Evolutionary conservation across 2,113 vertebrate genomes (phyloP), one percentile per base, ranked within the genome.

Genomic region (Pangasianodon gigas): DNA sequence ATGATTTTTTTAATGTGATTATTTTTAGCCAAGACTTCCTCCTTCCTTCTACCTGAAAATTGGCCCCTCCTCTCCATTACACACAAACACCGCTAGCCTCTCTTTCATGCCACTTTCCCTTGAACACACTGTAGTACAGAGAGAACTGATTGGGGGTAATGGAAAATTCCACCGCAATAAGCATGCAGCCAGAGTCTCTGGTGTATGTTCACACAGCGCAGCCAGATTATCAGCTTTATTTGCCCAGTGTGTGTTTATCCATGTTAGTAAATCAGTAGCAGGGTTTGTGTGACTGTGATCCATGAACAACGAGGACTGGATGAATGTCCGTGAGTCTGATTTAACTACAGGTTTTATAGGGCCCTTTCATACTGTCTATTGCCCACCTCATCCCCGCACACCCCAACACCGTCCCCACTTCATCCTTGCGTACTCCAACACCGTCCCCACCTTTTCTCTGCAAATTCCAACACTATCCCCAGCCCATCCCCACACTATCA

Each of bases 161-260:
- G 92, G 92, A 94, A 93, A 93, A 90, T 92, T 89, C 88, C 91
- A 91, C 86, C 14, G 37, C 77, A 90, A 92, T 92, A 93, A 93
- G 92, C 87, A 93, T n/a, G 51, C 74, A 41, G 67, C 52, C 77
- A 79, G 21, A 6, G 82, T 60, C 71, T 88, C 56, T 77, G 24
- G 79, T 85, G 71, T 71, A 85, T 71, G 44, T 56, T 84, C 83
- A 92, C 83, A 92, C 80, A 85, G 81, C 65, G 54, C 54, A n/a
- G 74, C 87, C 84, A 84, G 71, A 90, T 80, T 85, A 88, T 88
- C 71, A 85, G 62, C 81, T 67, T 60, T 88, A 88, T 90, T 90
- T 91, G 85, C 32, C 69, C 51, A 67, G 80, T 65, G 48, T 80
- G 85, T 60, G 58, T 71, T 69, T 88, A 80, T 69, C 56, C 37